Evolutionary conservation across 2,113 vertebrate species (phyloP), one percentile per base, ranked within the genome.

Genomic region (Orycteropus afer): DNA sequence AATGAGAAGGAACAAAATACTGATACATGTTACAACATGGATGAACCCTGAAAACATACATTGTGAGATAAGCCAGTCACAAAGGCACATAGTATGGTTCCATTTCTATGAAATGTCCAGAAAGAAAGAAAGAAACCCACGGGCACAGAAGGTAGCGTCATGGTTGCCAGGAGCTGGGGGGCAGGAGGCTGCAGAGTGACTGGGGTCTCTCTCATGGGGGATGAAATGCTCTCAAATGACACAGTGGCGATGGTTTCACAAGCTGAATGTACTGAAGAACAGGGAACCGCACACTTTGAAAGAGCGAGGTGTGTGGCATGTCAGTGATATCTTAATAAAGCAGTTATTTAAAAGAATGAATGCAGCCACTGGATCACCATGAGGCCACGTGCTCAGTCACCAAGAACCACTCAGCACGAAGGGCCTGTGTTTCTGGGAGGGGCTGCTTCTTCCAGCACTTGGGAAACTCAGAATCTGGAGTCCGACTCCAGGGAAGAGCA

Each of bases 151-250:
- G 49, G 8, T 74, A 80, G 42, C 80, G 78, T 84, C 67, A 32
- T 63, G 25, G 53, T 34, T 51, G 67, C 81, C 18, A 92, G 9
- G 17, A 23, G n/a, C 20, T 7, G 2, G 13, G 13, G 20, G 47
- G 45, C 2, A 49, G 23, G 57, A 23, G 27, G 9, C 67, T 89
- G 1, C 71, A 67, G 45, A 53, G 59, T 27, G 42, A 42, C 74
- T 3, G 37, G 32, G 32, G 63, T 84, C 34, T 93, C 22, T 63
- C 78, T 93, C 25, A 23, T 65, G 34, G 47, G 91, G 32, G 82
- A 74, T 59, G 13, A 88, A 94, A 79, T 74, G 14, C 65, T 57
- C 81, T 89, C 14, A 80, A 69, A 76, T 51, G 79, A 90, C 67
- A 40, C 69, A 76, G 25, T 90, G 32, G 17, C 59, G 40, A 86